Evolutionary conservation across 2,113 vertebrate species (phyloP), one percentile per base, ranked within the genome.

Genomic region (Oenanthe oenanthe): DNA sequence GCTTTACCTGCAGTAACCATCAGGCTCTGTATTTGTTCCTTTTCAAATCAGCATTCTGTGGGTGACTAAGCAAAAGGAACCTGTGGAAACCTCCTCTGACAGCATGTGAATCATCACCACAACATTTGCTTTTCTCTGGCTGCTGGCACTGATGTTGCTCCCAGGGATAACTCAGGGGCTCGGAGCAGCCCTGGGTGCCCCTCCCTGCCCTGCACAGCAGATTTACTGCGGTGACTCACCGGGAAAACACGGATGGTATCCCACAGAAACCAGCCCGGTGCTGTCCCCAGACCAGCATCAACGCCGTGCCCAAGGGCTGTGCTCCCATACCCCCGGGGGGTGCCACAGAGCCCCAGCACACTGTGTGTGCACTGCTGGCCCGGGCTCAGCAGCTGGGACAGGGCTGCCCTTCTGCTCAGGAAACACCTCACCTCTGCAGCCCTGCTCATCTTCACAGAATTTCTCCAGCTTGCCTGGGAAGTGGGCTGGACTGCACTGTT

Each of bases 61-160:
- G 18, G 78, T 76, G 71, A 90, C 78, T 66, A 65, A 95, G 92
- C 82, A 82, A 85, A 87, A 62, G 42, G 24, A 74, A 79, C 53
- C 43, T 45, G 29, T 4, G 28, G 84, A 91, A 94, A 60, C 21
- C 43, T 74, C 51, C 31, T 57, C 57, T 74, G 60, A 43, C 15
- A 67, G 40, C 31, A n/a, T 1, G 40, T 38, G 85, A 81, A 81
- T 87, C 61, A 48, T 2, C 4, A 0, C 40, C 68, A 53, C 48
- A 50, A 24, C 32, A 7, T 45, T 93, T 60, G 6, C 9, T 78
- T 75, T 89, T n/a, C 31, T 38, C 62, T 45, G 18, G 42, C 62
- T 53, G 67, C 14, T 20, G 29, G 53, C 50, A 85, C 45, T 31
- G 65, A 65, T 21, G 34, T 21, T 38, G 17, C 42, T 73, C 17